Percentiles rank a stretch among this genome's conserved stretches.
These are phyloP conservation scores for Pheucticus melanocephalus DNA, from an alignment of 2,113 vertebrate species.

Conservation along the genomic window DNA sequence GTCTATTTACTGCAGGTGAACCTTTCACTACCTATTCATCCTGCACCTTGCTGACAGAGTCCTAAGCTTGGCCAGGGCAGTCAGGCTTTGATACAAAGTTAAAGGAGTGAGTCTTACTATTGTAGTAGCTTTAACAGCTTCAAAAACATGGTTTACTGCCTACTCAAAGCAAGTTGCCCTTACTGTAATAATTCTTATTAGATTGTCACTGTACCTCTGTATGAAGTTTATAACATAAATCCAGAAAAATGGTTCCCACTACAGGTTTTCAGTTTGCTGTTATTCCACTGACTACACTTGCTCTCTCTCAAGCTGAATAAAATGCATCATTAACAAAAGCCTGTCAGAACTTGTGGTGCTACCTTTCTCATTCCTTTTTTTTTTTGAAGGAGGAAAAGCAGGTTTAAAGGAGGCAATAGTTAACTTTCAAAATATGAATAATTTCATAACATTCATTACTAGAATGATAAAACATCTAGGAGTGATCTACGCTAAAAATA, in stretches of 20 bases:
- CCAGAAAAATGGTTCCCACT: background rate
- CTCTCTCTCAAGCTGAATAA: background rate
- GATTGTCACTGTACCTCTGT: background rate
- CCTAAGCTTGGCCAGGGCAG: background rate
- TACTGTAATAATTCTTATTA: background rate
- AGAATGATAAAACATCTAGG: background rate
- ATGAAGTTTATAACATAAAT: background rate
- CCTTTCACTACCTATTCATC: background rate
- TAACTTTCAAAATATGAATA: background rate
- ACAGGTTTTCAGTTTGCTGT: background rate
- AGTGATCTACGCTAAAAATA: background rate
- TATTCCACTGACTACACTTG: background rate
- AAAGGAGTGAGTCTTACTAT: background rate
- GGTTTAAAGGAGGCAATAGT: background rate
- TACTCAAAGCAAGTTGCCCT: background rate
- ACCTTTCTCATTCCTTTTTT: background rate
- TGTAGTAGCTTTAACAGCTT: background rate
- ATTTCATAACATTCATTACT: background rate
- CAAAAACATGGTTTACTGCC: background rate
- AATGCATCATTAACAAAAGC: constrained; percentile 14
- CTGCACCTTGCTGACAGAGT: background rate
- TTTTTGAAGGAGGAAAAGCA: background rate
- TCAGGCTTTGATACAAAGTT: background rate
- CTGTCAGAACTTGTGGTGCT: constrained; percentile 20
- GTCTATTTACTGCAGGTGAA: background rate